Evolutionary conservation across 2,888 invertebrate species (phyloP).

Genomic region (Abrostola tripartita): DNA sequence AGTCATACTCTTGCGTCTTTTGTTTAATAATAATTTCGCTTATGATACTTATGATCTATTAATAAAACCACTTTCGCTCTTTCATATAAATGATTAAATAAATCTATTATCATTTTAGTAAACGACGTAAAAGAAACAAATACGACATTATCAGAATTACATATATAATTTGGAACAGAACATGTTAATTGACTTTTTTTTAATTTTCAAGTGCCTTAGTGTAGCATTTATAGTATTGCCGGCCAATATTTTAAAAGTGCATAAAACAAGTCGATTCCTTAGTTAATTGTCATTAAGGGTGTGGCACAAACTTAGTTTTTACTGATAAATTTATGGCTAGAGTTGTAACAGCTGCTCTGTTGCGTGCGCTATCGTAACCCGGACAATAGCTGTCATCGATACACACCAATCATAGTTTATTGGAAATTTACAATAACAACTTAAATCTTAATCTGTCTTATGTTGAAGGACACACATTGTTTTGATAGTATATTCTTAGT

Average conservation of each 20-base stretch:
- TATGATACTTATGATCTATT: too few species aligned
- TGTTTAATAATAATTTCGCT: too few species aligned
- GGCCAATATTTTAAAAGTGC: constrained; percentile 3
- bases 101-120: too few species aligned
- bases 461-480: not conserved
- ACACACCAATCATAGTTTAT: constrained; percentile 44
- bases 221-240: not conserved
- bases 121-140: too few species aligned
- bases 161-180: too few species aligned
- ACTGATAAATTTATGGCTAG: constrained; percentile 57
- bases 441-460: not conserved
- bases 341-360: constrained; percentile 50
- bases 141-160: too few species aligned
- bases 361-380: constrained; percentile 38
- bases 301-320: constrained; percentile 57
- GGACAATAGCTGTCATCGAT: constrained; percentile 49
- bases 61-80: too few species aligned
- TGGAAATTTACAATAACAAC: constrained; percentile 17
- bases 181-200: too few species aligned
- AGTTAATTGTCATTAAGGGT: constrained; percentile 53
- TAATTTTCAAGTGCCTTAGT: too few species aligned
- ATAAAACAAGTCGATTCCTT: constrained; percentile 25
- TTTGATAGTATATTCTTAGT: not conserved
- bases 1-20: too few species aligned
- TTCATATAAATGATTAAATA: too few species aligned